Evolutionary conservation across 2,113 vertebrate genomes (phyloP).

Genomic region (Eurypyga helias): DNA sequence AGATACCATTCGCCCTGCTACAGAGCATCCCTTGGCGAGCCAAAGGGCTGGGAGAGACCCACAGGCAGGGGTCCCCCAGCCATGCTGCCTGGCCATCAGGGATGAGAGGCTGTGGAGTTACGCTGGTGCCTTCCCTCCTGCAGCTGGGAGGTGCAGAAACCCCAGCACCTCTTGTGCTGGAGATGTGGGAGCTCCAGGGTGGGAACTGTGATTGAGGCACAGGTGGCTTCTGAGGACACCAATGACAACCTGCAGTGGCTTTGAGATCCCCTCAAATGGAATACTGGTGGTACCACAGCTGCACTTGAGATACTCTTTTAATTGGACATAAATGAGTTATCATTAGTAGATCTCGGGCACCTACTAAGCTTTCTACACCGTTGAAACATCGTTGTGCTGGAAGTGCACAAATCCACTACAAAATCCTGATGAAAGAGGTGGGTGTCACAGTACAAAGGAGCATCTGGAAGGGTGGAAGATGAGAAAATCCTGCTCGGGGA

Average conservation of each 20-base stretch:
- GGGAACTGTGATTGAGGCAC: background rate
- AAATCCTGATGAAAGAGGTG: background rate
- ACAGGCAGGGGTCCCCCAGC: background rate
- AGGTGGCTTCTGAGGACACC: background rate
- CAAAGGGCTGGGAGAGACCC: background rate
- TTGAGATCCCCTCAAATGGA: background rate
- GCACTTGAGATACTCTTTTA: background rate
- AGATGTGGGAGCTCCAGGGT: background rate
- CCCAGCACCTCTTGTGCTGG: background rate
- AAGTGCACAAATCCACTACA: background rate
- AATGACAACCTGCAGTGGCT: background rate
- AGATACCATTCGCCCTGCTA: background rate
- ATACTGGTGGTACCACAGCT: background rate
- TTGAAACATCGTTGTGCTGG: background rate
- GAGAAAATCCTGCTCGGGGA: background rate
- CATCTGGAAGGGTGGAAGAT: background rate
- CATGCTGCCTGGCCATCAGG: background rate
- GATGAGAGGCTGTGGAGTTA: background rate
- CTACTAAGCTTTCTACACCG: background rate
- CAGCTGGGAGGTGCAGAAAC: background rate
- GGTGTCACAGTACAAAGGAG: background rate
- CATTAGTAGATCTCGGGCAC: background rate
- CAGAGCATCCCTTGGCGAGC: rapidly evolving
- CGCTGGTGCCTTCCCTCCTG: background rate
- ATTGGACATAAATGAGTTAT: background rate